Evolutionary conservation across 1,140 invertebrate species (phyloP).

Genomic region (Homarus americanus): DNA sequence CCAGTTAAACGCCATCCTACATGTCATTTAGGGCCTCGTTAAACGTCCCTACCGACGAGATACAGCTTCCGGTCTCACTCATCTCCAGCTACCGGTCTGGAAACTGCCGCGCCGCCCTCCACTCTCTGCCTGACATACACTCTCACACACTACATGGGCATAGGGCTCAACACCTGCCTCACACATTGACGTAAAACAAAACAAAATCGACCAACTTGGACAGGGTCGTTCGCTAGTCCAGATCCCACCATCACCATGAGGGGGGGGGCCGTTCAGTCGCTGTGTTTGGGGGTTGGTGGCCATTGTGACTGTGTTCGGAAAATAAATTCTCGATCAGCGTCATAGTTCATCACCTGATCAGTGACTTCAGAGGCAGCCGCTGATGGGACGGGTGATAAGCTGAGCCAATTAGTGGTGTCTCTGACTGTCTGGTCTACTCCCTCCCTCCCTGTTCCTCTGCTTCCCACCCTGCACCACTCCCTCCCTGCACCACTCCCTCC

Average conservation of each 20-base stretch:
- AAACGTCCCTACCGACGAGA: constrained; percentile 5
- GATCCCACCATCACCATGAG: not conserved
- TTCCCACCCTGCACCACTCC: not conserved
- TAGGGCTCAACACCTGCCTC: too few relatives aligned
- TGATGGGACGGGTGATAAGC: constrained; percentile 31
- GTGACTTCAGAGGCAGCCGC: constrained; percentile 19
- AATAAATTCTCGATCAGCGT: constrained; percentile 19
- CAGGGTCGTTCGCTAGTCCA: too few relatives aligned
- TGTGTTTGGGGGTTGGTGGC: constrained; percentile 1
- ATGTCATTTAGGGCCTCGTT: constrained; percentile 38
- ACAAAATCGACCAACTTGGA: too few relatives aligned
- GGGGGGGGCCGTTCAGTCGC: not conserved
- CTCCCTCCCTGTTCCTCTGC: not conserved
- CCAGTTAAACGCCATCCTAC: not conserved
- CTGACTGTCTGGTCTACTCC: not conserved
- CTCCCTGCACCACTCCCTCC: not conserved
- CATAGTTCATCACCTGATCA: constrained; percentile 39
- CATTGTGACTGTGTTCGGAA: not conserved
- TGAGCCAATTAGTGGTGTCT: constrained; percentile 38
- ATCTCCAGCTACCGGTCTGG: not conserved
- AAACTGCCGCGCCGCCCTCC: not conserved
- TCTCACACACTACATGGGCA: too few relatives aligned
- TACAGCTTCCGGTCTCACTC: constrained; percentile 4
- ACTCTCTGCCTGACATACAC: not conserved
- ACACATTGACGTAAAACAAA: too few relatives aligned